Base-by-base conservation (phyloP, 2,888 invertebrate genomes). In the Tyria jacobaeae region DNA sequence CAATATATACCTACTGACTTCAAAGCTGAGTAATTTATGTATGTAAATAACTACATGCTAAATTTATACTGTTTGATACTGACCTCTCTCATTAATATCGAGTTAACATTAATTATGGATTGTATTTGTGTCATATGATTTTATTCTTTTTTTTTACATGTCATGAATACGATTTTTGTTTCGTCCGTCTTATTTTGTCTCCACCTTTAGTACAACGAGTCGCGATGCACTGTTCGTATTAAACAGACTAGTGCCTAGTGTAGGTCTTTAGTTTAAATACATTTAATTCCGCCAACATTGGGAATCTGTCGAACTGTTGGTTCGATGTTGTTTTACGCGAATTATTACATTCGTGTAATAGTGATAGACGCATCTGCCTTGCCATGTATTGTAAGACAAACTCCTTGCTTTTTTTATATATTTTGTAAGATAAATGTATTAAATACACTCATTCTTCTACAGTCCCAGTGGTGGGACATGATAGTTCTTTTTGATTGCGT, bases 211-310 rank as follows among this genome's bases (percentile, higher is more conserved):
- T 6, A 39, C 34, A 34, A 21, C n/a, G 5, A 21, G 17, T n/a
- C 41, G 35, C 31, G 41, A 27, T 5, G 50, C 31, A 9, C 50
- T 15, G 24, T 14, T 3, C 44, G 53, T 21, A 27, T 37, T 35
- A 49, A 62, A 57, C 68, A 53, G 67, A 70, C 75, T 75, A 75
- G 76, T 78, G 76, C 60, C 74, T 79, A 75, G 66, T 75, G 70
- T 68, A 81, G 70, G 69, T 73, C 57, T 54, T 69, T 69, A 17
- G 12, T 25, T 35, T 56, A 48, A 48, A 24, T 35, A 35, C 7
- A 56, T 48, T 56, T 62, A 73, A 65, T 66, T 57, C 21, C 53
- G 44, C 55, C 49, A 47, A 62, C 54, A 47, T 62, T 35, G n/a
- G n/a, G n/a, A n/a, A n/a, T n/a, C n/a, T n/a, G 27, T 31, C 10